phyloP scores from a whole-genome alignment of 2,113 vertebrate species.

The Mustelus asterias region DNA sequence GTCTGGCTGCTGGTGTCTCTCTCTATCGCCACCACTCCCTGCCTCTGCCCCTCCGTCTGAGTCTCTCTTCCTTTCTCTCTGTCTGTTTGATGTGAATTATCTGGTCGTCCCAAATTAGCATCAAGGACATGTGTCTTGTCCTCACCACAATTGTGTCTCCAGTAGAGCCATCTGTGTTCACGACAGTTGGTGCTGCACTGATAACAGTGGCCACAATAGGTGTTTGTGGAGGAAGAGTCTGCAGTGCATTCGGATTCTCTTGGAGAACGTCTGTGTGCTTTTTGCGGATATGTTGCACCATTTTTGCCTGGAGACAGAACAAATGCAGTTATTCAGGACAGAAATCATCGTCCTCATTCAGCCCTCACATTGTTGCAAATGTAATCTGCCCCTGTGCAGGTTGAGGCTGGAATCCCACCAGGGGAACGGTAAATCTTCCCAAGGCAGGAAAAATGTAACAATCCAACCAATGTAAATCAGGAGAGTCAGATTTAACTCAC shows the following conservation, averaged over 20 bases:
- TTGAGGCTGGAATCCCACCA: background rate
- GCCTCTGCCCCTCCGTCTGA: background rate
- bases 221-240: constrained; percentile 67
- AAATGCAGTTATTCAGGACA: constrained; percentile 19
- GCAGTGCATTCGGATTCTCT: constrained; percentile 55
- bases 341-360: background rate
- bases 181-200: constrained; percentile 72
- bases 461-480: too few species aligned
- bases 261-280: constrained; percentile 78
- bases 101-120: background rate
- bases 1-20: too few species aligned
- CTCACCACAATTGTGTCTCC: constrained; percentile 90
- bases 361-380: too few species aligned
- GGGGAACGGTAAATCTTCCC: too few species aligned
- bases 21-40: background rate
- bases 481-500: too few species aligned
- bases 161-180: constrained; percentile 68
- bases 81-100: background rate
- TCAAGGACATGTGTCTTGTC: background rate
- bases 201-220: constrained; percentile 75
- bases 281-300: constrained; percentile 98
- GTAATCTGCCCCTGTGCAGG: background rate
- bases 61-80: background rate
- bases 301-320: constrained; percentile 72
- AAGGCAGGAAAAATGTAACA: too few species aligned